Conservation (phyloP, 1,140 invertebrate species). For the Leptopilina clavipes region DNA sequence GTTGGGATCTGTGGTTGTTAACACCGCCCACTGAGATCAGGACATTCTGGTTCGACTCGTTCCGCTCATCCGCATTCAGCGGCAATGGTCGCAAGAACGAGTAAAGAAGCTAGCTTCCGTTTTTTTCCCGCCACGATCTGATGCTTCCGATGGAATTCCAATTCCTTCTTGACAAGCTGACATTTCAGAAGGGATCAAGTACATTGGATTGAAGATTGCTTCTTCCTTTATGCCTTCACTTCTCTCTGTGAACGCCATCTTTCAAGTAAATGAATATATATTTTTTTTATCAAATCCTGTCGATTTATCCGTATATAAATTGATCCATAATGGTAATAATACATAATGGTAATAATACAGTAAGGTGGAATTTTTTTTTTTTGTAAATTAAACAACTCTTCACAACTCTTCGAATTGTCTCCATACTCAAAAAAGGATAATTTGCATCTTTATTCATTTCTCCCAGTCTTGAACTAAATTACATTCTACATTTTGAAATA, state of each 20-base stretch:
- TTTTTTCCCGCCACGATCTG: conserved; percentile 10
- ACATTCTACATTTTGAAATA: too few species aligned
- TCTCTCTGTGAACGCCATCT: background rate
- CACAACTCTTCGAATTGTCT: too few species aligned
- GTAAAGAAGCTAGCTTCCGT: conserved; percentile 31
- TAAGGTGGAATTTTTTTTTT: too few species aligned
- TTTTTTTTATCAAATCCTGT: too few species aligned
- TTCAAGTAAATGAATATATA: background rate
- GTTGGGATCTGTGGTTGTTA: conserved; percentile 54
- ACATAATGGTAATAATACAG: too few species aligned
- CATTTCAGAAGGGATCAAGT: conserved; percentile 10
- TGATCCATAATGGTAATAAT: too few species aligned
- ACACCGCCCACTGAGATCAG: conserved; percentile 53
- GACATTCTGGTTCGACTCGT: conserved; percentile 51
- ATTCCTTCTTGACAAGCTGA: conserved; percentile 25
- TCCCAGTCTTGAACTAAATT: too few species aligned
- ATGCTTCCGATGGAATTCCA: conserved; percentile 29
- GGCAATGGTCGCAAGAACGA: conserved; percentile 6
- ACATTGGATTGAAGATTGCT: background rate
- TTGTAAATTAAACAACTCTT: too few species aligned
- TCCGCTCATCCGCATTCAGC: conserved; percentile 36
- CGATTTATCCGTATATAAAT: too few species aligned
- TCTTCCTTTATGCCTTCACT: background rate
- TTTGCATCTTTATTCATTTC: too few species aligned
- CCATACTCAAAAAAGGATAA: too few species aligned